Percentiles rank a stretch among this genome's conserved stretches.
phyloP scores from a whole-genome alignment of 2,888 invertebrate genomes.

The Torymus tubicola region DNA sequence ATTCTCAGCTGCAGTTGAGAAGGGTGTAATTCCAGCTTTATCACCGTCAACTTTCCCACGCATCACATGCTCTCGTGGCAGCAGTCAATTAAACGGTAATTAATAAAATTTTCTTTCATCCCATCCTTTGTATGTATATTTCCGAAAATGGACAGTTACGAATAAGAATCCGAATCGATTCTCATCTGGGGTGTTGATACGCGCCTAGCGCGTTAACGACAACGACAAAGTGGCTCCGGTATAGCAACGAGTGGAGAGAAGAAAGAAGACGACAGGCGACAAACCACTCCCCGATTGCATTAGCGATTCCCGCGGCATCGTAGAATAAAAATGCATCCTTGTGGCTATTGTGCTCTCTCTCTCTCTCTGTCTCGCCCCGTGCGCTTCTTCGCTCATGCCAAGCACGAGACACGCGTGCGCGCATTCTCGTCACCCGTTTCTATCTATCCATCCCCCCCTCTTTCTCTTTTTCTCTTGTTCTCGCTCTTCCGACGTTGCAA shows the following conservation, averaged over 20 bases:
- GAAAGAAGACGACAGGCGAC: constrained; percentile 7
- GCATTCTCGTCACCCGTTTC: constrained; percentile 35
- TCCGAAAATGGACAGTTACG: too few species aligned
- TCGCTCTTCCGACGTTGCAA: constrained; percentile 10
- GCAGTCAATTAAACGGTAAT: too few species aligned
- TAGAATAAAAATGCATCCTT: constrained; percentile 52
- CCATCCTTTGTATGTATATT: too few species aligned
- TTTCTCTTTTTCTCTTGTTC: neutral
- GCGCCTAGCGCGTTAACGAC: constrained; percentile 26
- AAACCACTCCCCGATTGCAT: constrained; percentile 48
- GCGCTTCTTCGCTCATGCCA: constrained; percentile 7
- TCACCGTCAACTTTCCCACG: constrained; percentile 36
- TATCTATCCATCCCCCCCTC: constrained; percentile 1
- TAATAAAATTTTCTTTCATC: too few species aligned
- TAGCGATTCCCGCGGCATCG: constrained; percentile 41
- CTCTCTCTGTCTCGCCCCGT: constrained; percentile 17
- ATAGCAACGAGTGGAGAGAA: neutral
- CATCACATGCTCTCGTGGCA: neutral
- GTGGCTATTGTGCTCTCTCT: constrained; percentile 31
- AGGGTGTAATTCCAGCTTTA: constrained; percentile 4
- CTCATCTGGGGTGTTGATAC: neutral
- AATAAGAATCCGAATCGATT: neutral
- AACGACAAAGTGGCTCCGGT: neutral
- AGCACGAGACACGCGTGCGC: constrained; percentile 22
- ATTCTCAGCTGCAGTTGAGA: neutral